phyloP scores from a whole-genome alignment of 2,888 invertebrate species.

The Tinea semifulvella region DNA sequence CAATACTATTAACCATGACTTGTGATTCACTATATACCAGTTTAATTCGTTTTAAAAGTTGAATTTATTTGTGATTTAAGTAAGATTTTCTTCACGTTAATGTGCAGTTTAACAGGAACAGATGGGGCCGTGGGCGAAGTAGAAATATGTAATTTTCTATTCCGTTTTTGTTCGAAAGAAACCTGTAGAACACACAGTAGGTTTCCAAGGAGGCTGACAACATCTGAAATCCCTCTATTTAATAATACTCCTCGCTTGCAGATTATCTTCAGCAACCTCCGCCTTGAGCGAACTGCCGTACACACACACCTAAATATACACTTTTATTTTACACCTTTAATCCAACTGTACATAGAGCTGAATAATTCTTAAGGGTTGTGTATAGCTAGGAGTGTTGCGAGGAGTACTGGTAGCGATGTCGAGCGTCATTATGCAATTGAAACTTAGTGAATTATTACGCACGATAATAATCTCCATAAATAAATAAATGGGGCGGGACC shows the following conservation, averaged over 20 bases:
- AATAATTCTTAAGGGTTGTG: neutral
- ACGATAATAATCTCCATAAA: conserved; percentile 63
- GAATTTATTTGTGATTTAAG: neutral
- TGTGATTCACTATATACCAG: no score
- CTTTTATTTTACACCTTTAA: neutral
- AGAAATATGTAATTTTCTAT: conserved; percentile 7
- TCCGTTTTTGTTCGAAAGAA: neutral
- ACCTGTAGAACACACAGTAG: conserved; percentile 10
- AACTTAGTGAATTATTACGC: conserved; percentile 66
- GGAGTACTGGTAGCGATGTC: conserved; percentile 47
- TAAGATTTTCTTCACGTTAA: conserved; percentile 2
- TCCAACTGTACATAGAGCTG: neutral
- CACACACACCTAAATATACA: neutral
- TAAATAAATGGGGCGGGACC: conserved; percentile 50
- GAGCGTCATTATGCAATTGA: conserved; percentile 65
- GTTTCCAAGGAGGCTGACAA: conserved; percentile 8
- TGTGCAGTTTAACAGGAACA: neutral
- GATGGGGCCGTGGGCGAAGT: neutral
- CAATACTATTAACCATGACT: no score
- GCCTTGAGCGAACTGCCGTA: conserved; percentile 37
- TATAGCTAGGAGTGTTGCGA: neutral
- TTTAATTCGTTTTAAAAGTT: neutral
- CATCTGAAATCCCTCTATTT: conserved; percentile 49
- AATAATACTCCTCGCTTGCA: conserved; percentile 52
- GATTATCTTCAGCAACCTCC: conserved; percentile 53